These are phyloP conservation scores for Scortum barcoo DNA, from an alignment of 2,113 vertebrate species.

Conservation along the genomic window DNA sequence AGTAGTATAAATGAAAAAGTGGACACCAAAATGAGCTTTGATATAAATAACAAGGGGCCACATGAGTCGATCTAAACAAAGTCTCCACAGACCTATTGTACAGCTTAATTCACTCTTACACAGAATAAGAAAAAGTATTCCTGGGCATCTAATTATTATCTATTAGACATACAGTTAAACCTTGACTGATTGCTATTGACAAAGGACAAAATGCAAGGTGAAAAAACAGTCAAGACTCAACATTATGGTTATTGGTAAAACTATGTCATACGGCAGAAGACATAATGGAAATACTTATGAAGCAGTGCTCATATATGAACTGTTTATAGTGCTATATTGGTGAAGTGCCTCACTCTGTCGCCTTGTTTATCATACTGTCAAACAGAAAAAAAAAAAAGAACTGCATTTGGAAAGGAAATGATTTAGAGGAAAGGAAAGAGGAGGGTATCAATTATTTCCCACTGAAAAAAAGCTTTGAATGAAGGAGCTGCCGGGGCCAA, in stretches of 20 bases:
- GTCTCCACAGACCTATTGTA: slow-evolving; percentile 13
- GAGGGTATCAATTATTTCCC: slow-evolving; percentile 77
- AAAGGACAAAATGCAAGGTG: neutral
- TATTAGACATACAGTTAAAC: slow-evolving; percentile 14
- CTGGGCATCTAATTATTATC: slow-evolving; percentile 22
- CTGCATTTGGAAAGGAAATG: slow-evolving; percentile 62
- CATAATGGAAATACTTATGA: slow-evolving; percentile 23
- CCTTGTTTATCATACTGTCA: slow-evolving; percentile 74
- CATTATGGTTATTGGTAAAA: slow-evolving; percentile 4
- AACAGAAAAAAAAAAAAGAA: slow-evolving; percentile 61
- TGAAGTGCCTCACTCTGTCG: slow-evolving; percentile 44
- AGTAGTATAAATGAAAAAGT: slow-evolving; percentile 73
- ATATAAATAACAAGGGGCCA: slow-evolving; percentile 73
- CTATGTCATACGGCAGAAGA: neutral
- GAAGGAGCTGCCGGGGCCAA: slow-evolving; percentile 79
- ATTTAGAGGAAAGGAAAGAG: slow-evolving; percentile 61
- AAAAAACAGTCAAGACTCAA: neutral
- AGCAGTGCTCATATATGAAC: slow-evolving; percentile 34
- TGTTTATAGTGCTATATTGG: slow-evolving; percentile 36
- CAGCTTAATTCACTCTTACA: slow-evolving; percentile 17
- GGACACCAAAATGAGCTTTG: slow-evolving; percentile 62
- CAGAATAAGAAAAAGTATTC: neutral
- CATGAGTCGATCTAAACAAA: slow-evolving; percentile 74
- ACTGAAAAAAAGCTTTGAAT: slow-evolving; percentile 73
- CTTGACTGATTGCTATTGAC: slow-evolving; percentile 5